phyloP scores from a whole-genome alignment of 2,888 invertebrate species.

The Hedychridium roseum region DNA sequence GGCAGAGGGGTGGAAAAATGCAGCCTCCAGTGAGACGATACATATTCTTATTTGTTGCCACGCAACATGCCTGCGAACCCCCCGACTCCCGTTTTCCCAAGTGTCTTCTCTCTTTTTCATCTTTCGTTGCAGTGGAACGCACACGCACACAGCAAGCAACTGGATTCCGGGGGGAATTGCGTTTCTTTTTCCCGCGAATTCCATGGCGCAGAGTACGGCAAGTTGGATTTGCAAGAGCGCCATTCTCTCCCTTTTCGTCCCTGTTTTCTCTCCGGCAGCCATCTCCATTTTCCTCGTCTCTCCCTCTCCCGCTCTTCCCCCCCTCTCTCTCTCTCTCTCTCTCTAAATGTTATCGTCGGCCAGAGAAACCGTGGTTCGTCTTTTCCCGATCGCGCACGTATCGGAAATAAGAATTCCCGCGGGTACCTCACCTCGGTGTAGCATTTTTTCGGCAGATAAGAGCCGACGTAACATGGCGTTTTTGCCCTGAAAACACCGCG shows the following conservation, averaged over 20 bases:
- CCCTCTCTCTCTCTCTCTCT: no score
- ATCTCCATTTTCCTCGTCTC: no score
- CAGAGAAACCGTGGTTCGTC: no score
- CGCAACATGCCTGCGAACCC: slow-evolving; percentile 38
- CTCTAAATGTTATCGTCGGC: no score
- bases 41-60: slow-evolving; percentile 32
- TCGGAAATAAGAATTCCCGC: slow-evolving; percentile 19
- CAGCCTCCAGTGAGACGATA: slow-evolving; percentile 2
- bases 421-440: slow-evolving; percentile 20
- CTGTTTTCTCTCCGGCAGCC: no score
- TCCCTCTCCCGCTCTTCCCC: no score
- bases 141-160: no score
- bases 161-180: slow-evolving; percentile 34
- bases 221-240: slow-evolving; percentile 20
- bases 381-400: no score
- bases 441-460: slow-evolving; percentile 23
- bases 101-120: no score
- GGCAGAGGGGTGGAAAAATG: neutral
- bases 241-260: slow-evolving; percentile 3
- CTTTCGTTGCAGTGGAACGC: slow-evolving; percentile 8
- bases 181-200: slow-evolving; percentile 26
- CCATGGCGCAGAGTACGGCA: slow-evolving; percentile 14
- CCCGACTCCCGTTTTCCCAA: slow-evolving; percentile 19
- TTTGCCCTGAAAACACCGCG: slow-evolving; percentile 3
- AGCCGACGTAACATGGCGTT: slow-evolving; percentile 6